These are phyloP conservation scores for Pedetes capensis DNA, from an alignment of 2,113 vertebrate genomes.

Conservation along the genomic window DNA sequence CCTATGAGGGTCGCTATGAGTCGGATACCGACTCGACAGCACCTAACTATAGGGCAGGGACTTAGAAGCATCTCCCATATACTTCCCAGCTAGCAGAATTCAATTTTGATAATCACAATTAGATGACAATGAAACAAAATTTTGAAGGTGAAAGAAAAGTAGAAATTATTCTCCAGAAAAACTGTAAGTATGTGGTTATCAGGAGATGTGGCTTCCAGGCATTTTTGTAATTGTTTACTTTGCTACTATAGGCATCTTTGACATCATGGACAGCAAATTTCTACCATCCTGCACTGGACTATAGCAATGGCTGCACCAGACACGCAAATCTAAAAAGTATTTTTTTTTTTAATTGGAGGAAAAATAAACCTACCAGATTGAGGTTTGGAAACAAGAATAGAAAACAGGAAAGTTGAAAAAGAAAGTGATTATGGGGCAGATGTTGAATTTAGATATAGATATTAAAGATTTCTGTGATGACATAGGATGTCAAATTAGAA, in stretches of 20 bases:
- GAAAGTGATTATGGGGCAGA: no score
- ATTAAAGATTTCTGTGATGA: no score
- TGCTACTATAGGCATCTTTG: background rate
- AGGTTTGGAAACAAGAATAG: background rate
- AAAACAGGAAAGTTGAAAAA: background rate
- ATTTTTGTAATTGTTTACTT: background rate
- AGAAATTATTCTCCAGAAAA: background rate
- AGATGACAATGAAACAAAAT: no score
- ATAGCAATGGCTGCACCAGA: background rate
- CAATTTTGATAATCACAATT: background rate
- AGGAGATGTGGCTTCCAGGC: background rate
- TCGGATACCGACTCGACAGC: no score
- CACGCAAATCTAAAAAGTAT: background rate
- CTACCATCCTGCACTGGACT: background rate
- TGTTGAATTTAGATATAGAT: no score
- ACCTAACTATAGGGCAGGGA: background rate
- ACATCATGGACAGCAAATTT: background rate
- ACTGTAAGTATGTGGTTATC: background rate
- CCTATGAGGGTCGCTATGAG: no score
- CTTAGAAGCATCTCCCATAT: background rate
- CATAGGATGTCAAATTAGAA: no score
- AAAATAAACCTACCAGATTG: background rate
- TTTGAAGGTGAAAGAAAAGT: background rate
- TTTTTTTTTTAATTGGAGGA: background rate
- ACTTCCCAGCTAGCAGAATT: background rate